A percentile compares a stretch with the other conserved stretches of the same genome.
Evolutionary conservation across 2,113 vertebrate genomes (phyloP).

Genomic region (Amazona guildingii): DNA sequence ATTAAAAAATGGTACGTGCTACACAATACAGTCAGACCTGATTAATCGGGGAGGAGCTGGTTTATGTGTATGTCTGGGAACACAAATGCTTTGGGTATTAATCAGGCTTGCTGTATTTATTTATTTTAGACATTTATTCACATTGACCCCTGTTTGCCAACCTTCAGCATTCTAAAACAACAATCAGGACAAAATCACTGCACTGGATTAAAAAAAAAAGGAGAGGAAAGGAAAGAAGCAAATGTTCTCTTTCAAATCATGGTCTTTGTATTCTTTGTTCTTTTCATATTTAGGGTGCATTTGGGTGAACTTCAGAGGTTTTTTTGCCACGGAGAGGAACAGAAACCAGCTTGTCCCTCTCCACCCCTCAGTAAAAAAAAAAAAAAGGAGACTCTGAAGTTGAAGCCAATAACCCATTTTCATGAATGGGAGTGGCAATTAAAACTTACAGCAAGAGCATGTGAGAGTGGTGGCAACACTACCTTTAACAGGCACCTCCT

Average conservation of each 20-base stretch:
- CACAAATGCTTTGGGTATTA: background rate
- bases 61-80: background rate
- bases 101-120: background rate
- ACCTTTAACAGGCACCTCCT: background rate
- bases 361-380: background rate
- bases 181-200: background rate
- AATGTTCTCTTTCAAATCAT: background rate
- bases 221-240: too few relatives aligned
- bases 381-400: background rate
- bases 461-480: background rate
- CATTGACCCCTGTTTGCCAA: background rate
- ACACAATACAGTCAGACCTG: background rate
- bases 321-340: background rate
- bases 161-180: background rate
- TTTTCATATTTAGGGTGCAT: background rate
- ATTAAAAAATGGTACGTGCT: background rate
- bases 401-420: background rate
- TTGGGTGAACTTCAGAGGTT: background rate
- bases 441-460: background rate
- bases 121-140: slow-evolving; percentile 14
- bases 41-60: background rate
- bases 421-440: background rate
- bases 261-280: background rate
- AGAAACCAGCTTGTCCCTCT: background rate
- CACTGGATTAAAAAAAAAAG: background rate